phyloP scores from a whole-genome alignment of 2,888 invertebrate genomes.

The Drosophila gaucha region DNA sequence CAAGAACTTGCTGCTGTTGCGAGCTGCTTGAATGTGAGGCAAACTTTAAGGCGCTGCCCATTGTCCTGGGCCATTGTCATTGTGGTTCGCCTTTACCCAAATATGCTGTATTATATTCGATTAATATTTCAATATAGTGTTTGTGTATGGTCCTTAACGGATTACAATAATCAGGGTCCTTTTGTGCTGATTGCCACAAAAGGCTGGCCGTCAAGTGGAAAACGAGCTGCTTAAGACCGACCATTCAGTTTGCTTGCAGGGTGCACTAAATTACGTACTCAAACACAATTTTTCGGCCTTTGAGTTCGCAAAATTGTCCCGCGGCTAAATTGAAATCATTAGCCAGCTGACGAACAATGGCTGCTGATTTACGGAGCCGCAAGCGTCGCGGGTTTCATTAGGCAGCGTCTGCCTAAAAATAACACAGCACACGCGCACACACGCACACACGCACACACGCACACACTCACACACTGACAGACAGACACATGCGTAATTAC shows the following conservation, averaged over 20 bases:
- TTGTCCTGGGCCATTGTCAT: slow-evolving; percentile 28
- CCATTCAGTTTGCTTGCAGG: slow-evolving; percentile 19
- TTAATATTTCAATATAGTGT: slow-evolving; percentile 77
- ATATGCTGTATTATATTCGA: slow-evolving; percentile 68
- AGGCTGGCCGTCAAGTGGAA: slow-evolving; percentile 19
- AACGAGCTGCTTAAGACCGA: slow-evolving; percentile 12
- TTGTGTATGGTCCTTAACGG: slow-evolving; percentile 62
- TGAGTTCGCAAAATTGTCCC: slow-evolving; percentile 26
- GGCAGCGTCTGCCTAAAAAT: slow-evolving; percentile 49
- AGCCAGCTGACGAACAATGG: slow-evolving; percentile 52
- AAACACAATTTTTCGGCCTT: slow-evolving; percentile 22
- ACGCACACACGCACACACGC: not conserved
- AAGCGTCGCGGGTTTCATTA: slow-evolving; percentile 44
- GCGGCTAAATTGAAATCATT: slow-evolving; percentile 55
- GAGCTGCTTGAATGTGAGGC: not conserved
- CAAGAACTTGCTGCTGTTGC: slow-evolving; percentile 9
- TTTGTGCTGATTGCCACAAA: slow-evolving; percentile 46
- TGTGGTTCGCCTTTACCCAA: slow-evolving; percentile 26
- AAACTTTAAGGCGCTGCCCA: not conserved
- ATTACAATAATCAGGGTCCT: slow-evolving; percentile 69
- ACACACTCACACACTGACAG: slow-evolving; percentile 1
- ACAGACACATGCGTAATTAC: slow-evolving; percentile 47
- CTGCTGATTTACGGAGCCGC: slow-evolving; percentile 49
- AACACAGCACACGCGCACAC: slow-evolving; percentile 25
- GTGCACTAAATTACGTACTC: slow-evolving; percentile 39